Base-by-base conservation (phyloP, 2,113 vertebrate genomes). In the Sarotherodon lohbergeri region DNA sequence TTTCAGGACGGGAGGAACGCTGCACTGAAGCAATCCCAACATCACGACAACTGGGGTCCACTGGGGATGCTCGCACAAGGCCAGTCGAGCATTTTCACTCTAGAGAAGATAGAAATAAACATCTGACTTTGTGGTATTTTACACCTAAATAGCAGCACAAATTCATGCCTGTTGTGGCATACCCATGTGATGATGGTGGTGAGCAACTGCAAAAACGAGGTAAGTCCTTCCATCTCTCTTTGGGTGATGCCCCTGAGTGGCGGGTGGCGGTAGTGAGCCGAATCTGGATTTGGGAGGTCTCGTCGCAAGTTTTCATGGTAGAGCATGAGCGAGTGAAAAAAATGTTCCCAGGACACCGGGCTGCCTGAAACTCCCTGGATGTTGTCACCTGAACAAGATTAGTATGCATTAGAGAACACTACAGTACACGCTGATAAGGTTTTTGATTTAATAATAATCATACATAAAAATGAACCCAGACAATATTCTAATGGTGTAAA, bases 291-390 rank as follows among this genome's bases (percentile, higher is more conserved):
- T 2, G 99, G 98, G 52, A 99, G 93, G 85, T 99, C 98, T 63
- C 97, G 96, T 52, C 99, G 96, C 90, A 99, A 97, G 92, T 99
- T 98, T 63, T 99, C 98, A 1, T 99, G 98, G 93, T 99, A 99
- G 6, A 99, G 96, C 97, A 99, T 98, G 34, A 99, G 96, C 2
- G 98, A 99, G 89, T 99, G 98, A 91, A 99, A 99, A 87, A 99
- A 99, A 94, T 99, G 99, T 63, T 99, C 99, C 99, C 99, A 99
- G 14, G 98, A 99, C 82, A 99, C 98, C 4, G 98, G 97, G 88
- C 97, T 98, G 84, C 98, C 98, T 7, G 98, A 97, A 12, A 97
- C 96, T 55, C 96, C 95, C 94, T 99, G 98, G 79, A 99, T 97
- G 94, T 98, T 99, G 94, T 99, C 98, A 73, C 92, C 99, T 99